Conservation (phyloP, 1,140 invertebrate genomes). For the Pogonognathellus flavescens region DNA sequence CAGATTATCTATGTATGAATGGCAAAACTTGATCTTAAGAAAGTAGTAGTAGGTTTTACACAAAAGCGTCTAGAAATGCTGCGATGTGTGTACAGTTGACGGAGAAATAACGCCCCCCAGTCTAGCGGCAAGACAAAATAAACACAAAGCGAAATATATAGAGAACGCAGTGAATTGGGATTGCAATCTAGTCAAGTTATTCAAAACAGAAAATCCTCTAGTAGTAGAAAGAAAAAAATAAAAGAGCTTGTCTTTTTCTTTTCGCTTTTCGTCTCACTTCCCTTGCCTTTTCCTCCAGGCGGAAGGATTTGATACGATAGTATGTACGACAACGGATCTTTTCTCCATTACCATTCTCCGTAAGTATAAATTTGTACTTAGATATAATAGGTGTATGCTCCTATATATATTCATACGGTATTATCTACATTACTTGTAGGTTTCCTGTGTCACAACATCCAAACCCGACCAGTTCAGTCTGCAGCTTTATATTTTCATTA, state of each 20-base stretch:
- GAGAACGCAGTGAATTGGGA: background rate
- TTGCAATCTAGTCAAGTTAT: slow-evolving; percentile 1
- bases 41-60: background rate
- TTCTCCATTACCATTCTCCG: slow-evolving; percentile 27
- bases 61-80: slow-evolving; percentile 2
- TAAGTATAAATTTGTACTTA: slow-evolving; percentile 36
- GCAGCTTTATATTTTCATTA: background rate
- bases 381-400: slow-evolving; percentile 3
- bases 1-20: slow-evolving; percentile 46
- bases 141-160: background rate
- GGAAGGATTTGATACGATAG: slow-evolving; percentile 28
- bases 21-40: background rate
- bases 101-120: slow-evolving; percentile 6
- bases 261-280: background rate
- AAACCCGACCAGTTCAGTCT: too few relatives aligned
- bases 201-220: slow-evolving; percentile 27
- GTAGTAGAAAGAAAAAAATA: slow-evolving; percentile 3
- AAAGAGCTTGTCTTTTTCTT: slow-evolving; percentile 18
- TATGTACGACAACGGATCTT: slow-evolving; percentile 14
- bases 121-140: background rate
- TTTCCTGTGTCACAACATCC: slow-evolving; percentile 19
- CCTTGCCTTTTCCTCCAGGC: slow-evolving; percentile 14
- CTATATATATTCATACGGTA: too few relatives aligned
- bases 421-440: slow-evolving; percentile 33
- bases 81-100: background rate